These are phyloP conservation scores for Panzeria rudis DNA, from an alignment of 2,888 invertebrate species.

Conservation along the genomic window DNA sequence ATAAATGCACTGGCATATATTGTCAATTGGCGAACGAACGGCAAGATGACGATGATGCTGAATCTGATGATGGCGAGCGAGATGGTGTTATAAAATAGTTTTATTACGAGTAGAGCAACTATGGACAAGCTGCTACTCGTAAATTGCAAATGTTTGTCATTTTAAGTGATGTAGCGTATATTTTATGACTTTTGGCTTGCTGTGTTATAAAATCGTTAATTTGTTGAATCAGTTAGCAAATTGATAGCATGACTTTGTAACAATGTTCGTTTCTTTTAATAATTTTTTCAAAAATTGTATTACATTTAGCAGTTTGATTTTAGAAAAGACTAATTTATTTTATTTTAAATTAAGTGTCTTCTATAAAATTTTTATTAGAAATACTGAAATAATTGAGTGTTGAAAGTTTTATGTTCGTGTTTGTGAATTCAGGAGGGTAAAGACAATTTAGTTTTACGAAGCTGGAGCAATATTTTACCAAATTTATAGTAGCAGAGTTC, in stretches of 20 bases:
- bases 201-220: conserved; percentile 35
- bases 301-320: neutral
- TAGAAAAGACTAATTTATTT: too few species aligned
- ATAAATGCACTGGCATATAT: conserved; percentile 35
- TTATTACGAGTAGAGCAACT: conserved; percentile 18
- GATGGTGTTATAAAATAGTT: conserved; percentile 45
- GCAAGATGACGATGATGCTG: conserved; percentile 6
- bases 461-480: too few species aligned
- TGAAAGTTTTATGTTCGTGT: too few species aligned
- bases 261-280: neutral
- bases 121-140: conserved; percentile 6
- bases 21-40: conserved; percentile 30
- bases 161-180: conserved; percentile 6
- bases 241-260: neutral
- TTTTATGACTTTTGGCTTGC: conserved; percentile 35
- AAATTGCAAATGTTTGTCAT: conserved; percentile 43
- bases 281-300: neutral
- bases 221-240: conserved; percentile 34
- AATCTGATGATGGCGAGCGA: neutral
- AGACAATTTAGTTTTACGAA: too few species aligned
- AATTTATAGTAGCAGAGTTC: too few species aligned
- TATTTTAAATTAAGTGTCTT: too few species aligned
- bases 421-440: too few species aligned
- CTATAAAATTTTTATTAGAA: too few species aligned
- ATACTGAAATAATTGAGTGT: too few species aligned